Conservation (phyloP, 2,888 invertebrate species). For the Hypselothyrea guttata region DNA sequence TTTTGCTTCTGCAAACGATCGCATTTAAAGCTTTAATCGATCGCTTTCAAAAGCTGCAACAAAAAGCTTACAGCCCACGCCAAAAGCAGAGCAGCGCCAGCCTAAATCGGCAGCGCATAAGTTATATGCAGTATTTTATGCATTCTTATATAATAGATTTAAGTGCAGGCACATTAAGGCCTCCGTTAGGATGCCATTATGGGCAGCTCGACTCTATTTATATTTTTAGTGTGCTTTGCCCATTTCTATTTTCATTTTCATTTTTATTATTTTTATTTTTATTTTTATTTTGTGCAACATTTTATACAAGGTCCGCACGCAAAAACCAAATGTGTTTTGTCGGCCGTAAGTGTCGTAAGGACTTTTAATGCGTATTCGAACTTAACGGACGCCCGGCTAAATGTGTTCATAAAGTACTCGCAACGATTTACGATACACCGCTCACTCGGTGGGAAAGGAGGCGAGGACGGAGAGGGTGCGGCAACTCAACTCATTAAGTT, state of each 20-base stretch:
- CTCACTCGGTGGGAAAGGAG: neutral
- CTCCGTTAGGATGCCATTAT: slow-evolving; percentile 34
- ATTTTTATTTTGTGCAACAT: slow-evolving; percentile 20
- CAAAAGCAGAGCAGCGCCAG: slow-evolving; percentile 35
- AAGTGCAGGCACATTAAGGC: slow-evolving; percentile 62
- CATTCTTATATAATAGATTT: slow-evolving; percentile 67
- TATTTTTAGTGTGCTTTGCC: neutral
- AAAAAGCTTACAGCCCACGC: too few species aligned
- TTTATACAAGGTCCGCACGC: slow-evolving; percentile 52
- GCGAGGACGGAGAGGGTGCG: neutral
- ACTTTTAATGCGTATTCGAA: slow-evolving; percentile 55
- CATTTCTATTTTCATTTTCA: slow-evolving; percentile 7
- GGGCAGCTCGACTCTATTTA: slow-evolving; percentile 48
- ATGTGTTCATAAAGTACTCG: slow-evolving; percentile 63
- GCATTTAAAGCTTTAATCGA: neutral
- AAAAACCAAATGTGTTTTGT: slow-evolving; percentile 31
- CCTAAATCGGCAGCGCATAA: slow-evolving; percentile 38
- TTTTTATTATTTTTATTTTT: slow-evolving; percentile 10
- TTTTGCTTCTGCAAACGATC: neutral
- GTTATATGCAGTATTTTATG: slow-evolving; percentile 65
- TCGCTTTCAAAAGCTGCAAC: neutral
- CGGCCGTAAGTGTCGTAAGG: slow-evolving; percentile 34
- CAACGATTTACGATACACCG: slow-evolving; percentile 55
- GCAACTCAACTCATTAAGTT: slow-evolving; percentile 59
- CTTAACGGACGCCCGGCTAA: slow-evolving; percentile 42